Percentiles rank a stretch among this genome's conserved stretches.
Evolutionary conservation across 2,888 invertebrate species (phyloP).

Genomic region (Timema cristinae): DNA sequence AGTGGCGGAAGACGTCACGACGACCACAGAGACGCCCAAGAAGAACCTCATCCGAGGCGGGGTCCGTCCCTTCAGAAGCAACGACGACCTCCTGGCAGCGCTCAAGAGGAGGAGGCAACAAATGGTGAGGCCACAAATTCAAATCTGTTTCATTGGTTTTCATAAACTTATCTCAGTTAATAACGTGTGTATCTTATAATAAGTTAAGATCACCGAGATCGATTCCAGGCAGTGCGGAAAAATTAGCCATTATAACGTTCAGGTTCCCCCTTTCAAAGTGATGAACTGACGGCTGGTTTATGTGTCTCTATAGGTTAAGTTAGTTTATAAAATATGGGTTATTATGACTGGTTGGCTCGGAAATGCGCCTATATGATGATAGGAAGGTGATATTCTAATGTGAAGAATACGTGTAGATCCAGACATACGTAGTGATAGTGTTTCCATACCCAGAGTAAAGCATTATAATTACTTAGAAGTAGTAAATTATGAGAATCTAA

Average conservation of each 20-base stretch:
- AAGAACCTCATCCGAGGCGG: constrained; percentile 58
- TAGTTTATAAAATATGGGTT: too few relatives aligned
- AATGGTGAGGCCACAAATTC: constrained; percentile 21
- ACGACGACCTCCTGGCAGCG: constrained; percentile 68
- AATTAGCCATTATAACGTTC: background rate
- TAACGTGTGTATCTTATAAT: background rate
- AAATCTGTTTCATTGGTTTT: background rate
- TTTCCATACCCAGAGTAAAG: too few relatives aligned
- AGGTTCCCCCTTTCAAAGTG: background rate
- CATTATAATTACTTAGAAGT: too few relatives aligned
- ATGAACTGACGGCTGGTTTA: too few relatives aligned
- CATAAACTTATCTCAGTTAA: background rate
- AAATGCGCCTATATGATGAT: too few relatives aligned
- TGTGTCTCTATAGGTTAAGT: too few relatives aligned
- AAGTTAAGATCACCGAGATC: background rate
- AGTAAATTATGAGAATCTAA: too few relatives aligned
- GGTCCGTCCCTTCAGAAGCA: constrained; percentile 72
- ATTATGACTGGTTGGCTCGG: too few relatives aligned
- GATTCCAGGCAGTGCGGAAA: background rate
- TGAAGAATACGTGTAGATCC: background rate
- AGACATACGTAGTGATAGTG: too few relatives aligned
- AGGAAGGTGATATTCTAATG: too few relatives aligned
- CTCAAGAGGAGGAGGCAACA: constrained; percentile 69
- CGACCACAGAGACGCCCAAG: constrained; percentile 67
- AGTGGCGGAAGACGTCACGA: constrained; percentile 51